Base-by-base conservation (phyloP, 2,797 vertebrate species). In the Darevskia mixta region DNA sequence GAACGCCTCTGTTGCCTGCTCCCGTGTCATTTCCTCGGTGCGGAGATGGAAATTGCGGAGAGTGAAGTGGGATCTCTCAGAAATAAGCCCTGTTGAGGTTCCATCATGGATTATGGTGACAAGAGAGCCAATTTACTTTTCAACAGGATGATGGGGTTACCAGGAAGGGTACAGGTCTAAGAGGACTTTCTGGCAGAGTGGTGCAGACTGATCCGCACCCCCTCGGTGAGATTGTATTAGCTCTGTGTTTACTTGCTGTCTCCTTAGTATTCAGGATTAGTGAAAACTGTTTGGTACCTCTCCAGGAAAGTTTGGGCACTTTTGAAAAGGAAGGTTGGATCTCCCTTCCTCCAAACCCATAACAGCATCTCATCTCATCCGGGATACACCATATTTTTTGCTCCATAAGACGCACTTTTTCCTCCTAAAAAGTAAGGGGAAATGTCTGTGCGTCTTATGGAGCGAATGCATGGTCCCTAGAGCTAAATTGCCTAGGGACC, bases 41-140 rank as follows among this genome's bases (percentile, higher is more conserved):
- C 61, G 85, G 92, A 78, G 89, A 94, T 89, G 58, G 92, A 90
- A 85, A 83, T 85, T 89, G 90, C 84, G 88, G 11, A 15, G 49
- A 86, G 79, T 92, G 91, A 92, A 93, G 91, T 92, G 90, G 78
- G 90, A 77, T 94, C 86, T 89, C 90, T 80, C 90, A 23, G 45
- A 81, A 88, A 64, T 82, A 83, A 93, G 80, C 89, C 71, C 87
- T 80, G 2, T 91, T 90, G 87, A 5, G 41, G 55, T 38, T 49
- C 83, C 85, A 43, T n/a, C 78, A 0, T 32, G 61, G 81, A 67
- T 71, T 79, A 85, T 2, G n/a, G 85, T 86, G 2, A 17, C 45
- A 67, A 88, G 81, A 9, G n/a, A n/a, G 1, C 23, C 41, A 41
- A 4, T 73, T 91, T 87, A 23, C 0, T 13, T 4, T 71, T n/a